phyloP scores from a whole-genome alignment of 2,113 vertebrate genomes.

The Atherinomorus stipes region DNA sequence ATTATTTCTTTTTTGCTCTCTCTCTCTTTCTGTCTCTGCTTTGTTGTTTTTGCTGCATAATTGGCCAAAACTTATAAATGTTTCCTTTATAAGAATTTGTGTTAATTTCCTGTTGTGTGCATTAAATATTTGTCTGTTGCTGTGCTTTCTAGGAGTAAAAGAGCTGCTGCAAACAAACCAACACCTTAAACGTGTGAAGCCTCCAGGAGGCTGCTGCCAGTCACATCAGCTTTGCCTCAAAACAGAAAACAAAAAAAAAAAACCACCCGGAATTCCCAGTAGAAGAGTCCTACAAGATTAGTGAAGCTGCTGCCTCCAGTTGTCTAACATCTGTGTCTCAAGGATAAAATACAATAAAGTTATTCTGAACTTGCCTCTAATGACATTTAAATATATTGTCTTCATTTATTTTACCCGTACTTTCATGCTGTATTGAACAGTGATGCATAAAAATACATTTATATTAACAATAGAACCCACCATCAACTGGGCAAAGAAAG shows the following conservation, averaged over 20 bases:
- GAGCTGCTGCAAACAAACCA: conserved; percentile 7
- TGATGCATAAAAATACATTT: too few relatives aligned
- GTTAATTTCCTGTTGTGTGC: too few relatives aligned
- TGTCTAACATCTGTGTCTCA: conserved; percentile 23
- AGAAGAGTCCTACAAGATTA: conserved; percentile 34
- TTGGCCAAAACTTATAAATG: too few relatives aligned
- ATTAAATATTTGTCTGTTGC: too few relatives aligned
- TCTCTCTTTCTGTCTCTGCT: too few relatives aligned
- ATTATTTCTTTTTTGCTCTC: too few relatives aligned
- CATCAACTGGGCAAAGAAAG: too few relatives aligned
- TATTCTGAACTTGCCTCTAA: conserved; percentile 32
- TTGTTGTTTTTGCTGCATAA: too few relatives aligned
- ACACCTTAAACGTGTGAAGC: conserved; percentile 14
- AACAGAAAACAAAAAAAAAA: not conserved
- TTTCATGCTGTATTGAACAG: too few relatives aligned
- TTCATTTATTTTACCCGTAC: too few relatives aligned
- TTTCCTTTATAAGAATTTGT: too few relatives aligned
- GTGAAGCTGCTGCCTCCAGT: not conserved
- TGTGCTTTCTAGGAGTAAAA: not conserved
- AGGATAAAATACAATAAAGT: conserved; percentile 11
- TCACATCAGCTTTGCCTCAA: conserved; percentile 39
- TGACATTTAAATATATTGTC: conserved; percentile 2
- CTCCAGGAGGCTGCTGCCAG: conserved; percentile 21
- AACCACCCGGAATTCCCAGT: not conserved
- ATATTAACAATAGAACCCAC: too few relatives aligned